phyloP scores from a whole-genome alignment of 2,888 invertebrate genomes.

The Tipula lateralis region DNA sequence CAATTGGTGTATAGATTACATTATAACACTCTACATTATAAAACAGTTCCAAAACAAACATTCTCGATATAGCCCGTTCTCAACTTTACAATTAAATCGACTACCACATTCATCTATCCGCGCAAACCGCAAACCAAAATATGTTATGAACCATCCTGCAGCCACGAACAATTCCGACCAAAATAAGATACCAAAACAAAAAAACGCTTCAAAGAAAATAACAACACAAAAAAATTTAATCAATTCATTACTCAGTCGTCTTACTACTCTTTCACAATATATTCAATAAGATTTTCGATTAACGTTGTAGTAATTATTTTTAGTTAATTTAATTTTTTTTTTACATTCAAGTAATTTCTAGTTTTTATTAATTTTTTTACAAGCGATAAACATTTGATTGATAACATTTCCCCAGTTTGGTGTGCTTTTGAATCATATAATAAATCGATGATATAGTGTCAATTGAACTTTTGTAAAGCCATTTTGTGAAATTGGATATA shows the following conservation, averaged over 20 bases:
- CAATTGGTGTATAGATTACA: no score
- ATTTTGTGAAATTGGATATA: not conserved
- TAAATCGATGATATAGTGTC: not conserved
- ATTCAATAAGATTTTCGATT: not conserved
- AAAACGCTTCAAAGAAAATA: not conserved
- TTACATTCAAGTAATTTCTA: not conserved
- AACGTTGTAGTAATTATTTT: not conserved
- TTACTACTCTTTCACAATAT: not conserved
- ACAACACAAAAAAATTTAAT: not conserved
- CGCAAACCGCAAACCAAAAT: not conserved
- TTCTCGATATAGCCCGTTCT: no score
- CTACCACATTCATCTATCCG: not conserved
- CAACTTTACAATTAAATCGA: no score
- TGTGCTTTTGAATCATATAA: not conserved
- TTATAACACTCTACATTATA: no score
- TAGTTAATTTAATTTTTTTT: not conserved
- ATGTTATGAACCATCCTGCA: not conserved
- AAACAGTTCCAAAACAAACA: no score
- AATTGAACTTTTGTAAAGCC: not conserved
- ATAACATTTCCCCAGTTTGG: not conserved
- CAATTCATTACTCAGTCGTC: slow-evolving; percentile 3
- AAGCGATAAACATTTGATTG: not conserved
- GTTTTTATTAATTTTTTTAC: not conserved
- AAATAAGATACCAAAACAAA: not conserved
- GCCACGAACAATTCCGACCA: not conserved